Conservation (phyloP, 2,113 vertebrate species). For the Chaetorhynchus papuensis region DNA sequence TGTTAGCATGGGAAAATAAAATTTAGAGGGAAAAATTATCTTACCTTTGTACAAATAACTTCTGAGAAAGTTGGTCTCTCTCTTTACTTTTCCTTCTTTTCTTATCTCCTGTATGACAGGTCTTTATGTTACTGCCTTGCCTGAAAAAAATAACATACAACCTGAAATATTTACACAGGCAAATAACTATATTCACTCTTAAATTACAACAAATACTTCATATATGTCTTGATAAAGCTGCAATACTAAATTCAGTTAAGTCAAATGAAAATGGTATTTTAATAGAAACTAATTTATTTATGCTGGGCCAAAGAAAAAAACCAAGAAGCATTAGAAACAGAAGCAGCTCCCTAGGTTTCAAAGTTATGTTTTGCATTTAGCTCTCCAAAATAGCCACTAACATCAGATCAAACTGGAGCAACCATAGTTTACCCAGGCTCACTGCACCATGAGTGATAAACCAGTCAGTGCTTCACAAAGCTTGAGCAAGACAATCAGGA, state of each 20-base stretch:
- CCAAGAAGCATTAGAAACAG: not conserved
- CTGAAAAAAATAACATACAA: slow-evolving; percentile 11
- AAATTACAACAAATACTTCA: not conserved
- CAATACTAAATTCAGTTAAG: not conserved
- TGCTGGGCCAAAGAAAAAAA: not conserved
- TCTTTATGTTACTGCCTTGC: slow-evolving; percentile 38
- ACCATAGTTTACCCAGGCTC: not conserved
- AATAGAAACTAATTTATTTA: not conserved
- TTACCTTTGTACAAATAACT: slow-evolving; percentile 47
- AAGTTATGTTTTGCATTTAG: not conserved
- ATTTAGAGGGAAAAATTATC: not conserved
- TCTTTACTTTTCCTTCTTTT: slow-evolving; percentile 11
- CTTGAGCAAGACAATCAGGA: not conserved
- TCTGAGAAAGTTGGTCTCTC: not conserved
- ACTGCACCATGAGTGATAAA: not conserved
- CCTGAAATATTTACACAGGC: not conserved
- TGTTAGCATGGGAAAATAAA: not conserved
- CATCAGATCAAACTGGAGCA: not conserved
- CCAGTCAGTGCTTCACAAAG: not conserved
- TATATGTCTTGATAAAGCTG: not conserved
- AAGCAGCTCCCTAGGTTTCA: not conserved
- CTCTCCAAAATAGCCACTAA: not conserved
- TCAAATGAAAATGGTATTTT: not conserved
- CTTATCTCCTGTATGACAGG: slow-evolving; percentile 12
- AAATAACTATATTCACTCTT: not conserved